A percentile compares a stretch with the other conserved stretches of the same genome.
Evolutionary conservation across 1,140 invertebrate species (phyloP).

Genomic region (Tetranychus urticae): DNA sequence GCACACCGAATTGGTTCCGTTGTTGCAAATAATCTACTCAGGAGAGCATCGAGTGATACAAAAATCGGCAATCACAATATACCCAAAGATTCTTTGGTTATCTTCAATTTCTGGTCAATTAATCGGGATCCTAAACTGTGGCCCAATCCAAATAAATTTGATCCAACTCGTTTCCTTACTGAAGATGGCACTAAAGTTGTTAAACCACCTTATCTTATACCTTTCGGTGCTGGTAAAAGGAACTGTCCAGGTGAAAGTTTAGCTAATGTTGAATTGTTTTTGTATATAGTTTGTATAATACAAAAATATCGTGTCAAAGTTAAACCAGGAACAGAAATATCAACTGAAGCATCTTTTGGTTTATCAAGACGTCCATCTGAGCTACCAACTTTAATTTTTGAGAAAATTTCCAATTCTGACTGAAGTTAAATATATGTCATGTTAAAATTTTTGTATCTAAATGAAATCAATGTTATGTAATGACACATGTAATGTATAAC

Average conservation of each 20-base stretch:
- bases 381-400: too few relatives aligned
- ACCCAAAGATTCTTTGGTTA: conserved; percentile 22
- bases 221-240: conserved; percentile 36
- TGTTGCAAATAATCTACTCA: conserved; percentile 8
- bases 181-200: conserved; percentile 14
- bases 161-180: conserved; percentile 34
- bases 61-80: conserved; percentile 3
- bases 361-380: too few relatives aligned
- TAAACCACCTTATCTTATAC: conserved; percentile 12
- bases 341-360: too few relatives aligned
- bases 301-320: conserved; percentile 30
- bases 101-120: conserved; percentile 37
- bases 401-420: too few relatives aligned
- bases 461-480: too few relatives aligned
- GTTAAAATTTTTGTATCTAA: too few relatives aligned
- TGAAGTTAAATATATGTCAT: too few relatives aligned
- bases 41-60: neutral
- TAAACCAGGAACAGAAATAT: too few relatives aligned
- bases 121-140: conserved; percentile 39
- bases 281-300: conserved; percentile 48
- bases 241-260: conserved; percentile 61
- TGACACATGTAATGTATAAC: too few relatives aligned
- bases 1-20: conserved; percentile 12
- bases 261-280: conserved; percentile 57
- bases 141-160: conserved; percentile 39